Evolutionary conservation across 2,888 invertebrate species (phyloP).

Genomic region (Campoplex nolae): DNA sequence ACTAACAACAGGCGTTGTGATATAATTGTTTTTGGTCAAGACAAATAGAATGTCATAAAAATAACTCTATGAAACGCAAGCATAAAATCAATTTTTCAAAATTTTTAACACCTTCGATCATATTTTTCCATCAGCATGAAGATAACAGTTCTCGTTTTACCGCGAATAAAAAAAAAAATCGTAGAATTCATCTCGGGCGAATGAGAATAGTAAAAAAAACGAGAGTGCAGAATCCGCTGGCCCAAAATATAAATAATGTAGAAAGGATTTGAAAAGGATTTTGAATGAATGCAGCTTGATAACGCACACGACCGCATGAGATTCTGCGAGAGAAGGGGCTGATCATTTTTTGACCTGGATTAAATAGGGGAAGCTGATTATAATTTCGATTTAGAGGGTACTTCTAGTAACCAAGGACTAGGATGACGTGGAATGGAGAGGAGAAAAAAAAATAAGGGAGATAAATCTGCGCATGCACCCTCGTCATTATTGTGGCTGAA

Average conservation of each 20-base stretch:
- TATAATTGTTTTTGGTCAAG: neutral
- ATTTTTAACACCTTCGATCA: too few relatives aligned
- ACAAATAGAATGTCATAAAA: neutral
- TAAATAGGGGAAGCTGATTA: constrained; percentile 47
- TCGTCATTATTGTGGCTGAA: constrained; percentile 39
- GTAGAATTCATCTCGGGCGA: neutral
- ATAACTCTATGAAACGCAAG: neutral
- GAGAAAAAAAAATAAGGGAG: constrained; percentile 1
- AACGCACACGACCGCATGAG: constrained; percentile 18
- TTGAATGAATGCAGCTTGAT: constrained; percentile 23
- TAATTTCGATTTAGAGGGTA: constrained; percentile 46
- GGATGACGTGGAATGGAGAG: neutral
- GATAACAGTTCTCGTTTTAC: neutral
- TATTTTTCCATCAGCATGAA: neutral
- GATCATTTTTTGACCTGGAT: constrained; percentile 44
- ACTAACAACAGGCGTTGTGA: neutral
- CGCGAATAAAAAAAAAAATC: neutral
- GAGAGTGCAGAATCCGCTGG: neutral
- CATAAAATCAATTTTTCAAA: neutral
- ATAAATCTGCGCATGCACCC: constrained; percentile 32
- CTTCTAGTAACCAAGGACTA: constrained; percentile 7
- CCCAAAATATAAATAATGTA: neutral
- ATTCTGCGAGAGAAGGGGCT: neutral
- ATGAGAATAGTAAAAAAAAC: neutral
- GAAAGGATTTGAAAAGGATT: constrained; percentile 28